Evolutionary conservation across 2,888 invertebrate genomes (phyloP), one percentile per base, ranked within the genome.

Genomic region (Apamea sordens): DNA sequence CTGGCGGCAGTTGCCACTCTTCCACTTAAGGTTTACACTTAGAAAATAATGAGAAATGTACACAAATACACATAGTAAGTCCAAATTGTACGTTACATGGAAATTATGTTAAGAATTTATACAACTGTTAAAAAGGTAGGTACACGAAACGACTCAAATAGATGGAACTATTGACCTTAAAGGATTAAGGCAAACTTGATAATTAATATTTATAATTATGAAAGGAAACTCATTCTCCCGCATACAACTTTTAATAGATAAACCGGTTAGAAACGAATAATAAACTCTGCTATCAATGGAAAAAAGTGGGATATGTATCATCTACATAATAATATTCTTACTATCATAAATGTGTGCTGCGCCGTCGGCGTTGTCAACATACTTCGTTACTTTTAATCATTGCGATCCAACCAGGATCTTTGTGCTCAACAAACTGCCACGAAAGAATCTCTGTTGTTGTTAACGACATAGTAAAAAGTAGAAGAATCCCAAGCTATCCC

Each of bases 11-110:
- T 41, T 18, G 36, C 59, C n/a, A 85, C 88, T 78, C 67, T 86
- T 77, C 73, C 71, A 80, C 77, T 77, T 69, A 77, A 47, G n/a
- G 70, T 78, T 86, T 82, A 79, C 77, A 80, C 76, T 86, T 80
- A 71, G 74, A 56, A 73, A 70, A 77, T 76, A 77, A 76, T 75
- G 65, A 68, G 76, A 85, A 79, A 72, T 64, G n/a, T 50, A 79
- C 67, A 74, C 63, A 86, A 79, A 74, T 76, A 56, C 36, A 21
- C 21, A 1, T 18, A 65, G 15, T 59, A 68, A 53, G 41, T 36
- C 10, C 32, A 41, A 47, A 18, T 56, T 41, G 11, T 32, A 28
- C 28, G 5, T 28, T 59, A 41, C 21, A 0, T 32, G n/a, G 18
- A 47, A 47, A 53, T 44, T 15, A 7, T 65, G 24, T 5, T 56